A percentile compares a stretch with the other conserved stretches of the same genome.
Conservation (phyloP, 2,797 vertebrate genomes). For the Onychomys arenicola region DNA sequence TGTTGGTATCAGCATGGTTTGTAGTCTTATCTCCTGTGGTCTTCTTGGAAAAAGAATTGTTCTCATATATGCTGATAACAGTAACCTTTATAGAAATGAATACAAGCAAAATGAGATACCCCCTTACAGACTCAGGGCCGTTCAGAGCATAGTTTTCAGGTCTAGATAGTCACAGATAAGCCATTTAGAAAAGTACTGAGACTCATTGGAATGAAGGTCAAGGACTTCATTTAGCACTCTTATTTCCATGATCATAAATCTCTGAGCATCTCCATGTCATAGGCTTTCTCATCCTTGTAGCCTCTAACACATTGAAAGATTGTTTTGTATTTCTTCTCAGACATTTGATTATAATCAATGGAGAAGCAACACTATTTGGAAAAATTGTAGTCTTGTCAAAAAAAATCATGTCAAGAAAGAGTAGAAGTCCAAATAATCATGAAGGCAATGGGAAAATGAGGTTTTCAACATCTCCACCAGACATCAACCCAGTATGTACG, state of each 20-base stretch:
- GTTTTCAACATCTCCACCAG: not conserved
- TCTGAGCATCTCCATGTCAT: not conserved
- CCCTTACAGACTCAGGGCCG: not conserved
- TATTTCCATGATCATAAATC: not conserved
- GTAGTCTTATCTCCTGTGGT: not conserved
- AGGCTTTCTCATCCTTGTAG: not conserved
- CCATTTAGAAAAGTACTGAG: not conserved
- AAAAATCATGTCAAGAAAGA: constrained; percentile 36
- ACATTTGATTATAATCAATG: constrained; percentile 17
- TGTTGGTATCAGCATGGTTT: not conserved
- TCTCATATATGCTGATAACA: not conserved
- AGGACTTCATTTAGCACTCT: not conserved
- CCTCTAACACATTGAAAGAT: not conserved
- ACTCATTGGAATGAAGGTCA: not conserved
- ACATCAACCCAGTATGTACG: not conserved
- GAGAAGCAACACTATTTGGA: not conserved
- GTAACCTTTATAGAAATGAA: not conserved
- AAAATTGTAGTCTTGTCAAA: not conserved
- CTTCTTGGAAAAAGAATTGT: not conserved
- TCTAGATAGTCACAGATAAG: not conserved
- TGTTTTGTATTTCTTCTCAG: not conserved
- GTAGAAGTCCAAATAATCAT: not conserved
- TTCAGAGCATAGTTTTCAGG: not conserved
- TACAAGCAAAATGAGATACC: not conserved
- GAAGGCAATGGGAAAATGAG: not conserved